Conservation (phyloP, 2,888 invertebrate species). For the Pseudococcus longispinus region DNA sequence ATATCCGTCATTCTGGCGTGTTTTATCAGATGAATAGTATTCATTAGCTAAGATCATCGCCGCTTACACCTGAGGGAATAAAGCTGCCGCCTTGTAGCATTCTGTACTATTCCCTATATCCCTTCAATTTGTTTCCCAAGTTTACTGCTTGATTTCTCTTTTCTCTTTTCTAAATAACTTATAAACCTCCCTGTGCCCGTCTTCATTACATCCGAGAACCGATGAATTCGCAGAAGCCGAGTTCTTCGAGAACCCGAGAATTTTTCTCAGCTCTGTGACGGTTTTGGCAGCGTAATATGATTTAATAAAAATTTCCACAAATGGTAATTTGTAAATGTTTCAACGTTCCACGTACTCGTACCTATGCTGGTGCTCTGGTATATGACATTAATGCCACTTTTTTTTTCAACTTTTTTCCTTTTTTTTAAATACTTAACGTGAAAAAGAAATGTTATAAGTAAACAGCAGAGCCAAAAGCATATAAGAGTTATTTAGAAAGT, state of each 20-base stretch:
- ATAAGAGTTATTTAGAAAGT: conserved; percentile 27
- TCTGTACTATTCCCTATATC: neutral
- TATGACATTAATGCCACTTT: neutral
- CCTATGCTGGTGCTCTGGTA: neutral
- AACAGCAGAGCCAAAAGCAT: conserved; percentile 23
- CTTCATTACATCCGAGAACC: conserved; percentile 40
- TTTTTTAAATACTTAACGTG: conserved; percentile 37
- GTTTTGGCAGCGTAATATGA: neutral
- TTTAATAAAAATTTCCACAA: neutral
- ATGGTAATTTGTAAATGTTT: neutral
- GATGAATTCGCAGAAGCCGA: neutral
- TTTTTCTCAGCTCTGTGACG: neutral
- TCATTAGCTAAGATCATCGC: conserved; percentile 56
- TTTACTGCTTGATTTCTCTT: conserved; percentile 48
- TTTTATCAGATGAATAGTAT: conserved; percentile 56
- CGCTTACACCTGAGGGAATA: conserved; percentile 56
- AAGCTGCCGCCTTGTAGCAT: conserved; percentile 38
- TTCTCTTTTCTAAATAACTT: conserved; percentile 2
- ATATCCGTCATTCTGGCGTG: conserved; percentile 51
- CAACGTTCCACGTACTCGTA: neutral
- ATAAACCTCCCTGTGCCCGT: conserved; percentile 22
- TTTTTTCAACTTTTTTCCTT: neutral
- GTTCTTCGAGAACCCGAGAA: neutral
- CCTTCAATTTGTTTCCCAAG: conserved; percentile 48
- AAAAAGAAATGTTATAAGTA: conserved; percentile 26